A percentile compares a stretch with the other conserved stretches of the same genome.
phyloP scores from a whole-genome alignment of 2,797 vertebrate genomes.

The Gymnodraco acuticeps region DNA sequence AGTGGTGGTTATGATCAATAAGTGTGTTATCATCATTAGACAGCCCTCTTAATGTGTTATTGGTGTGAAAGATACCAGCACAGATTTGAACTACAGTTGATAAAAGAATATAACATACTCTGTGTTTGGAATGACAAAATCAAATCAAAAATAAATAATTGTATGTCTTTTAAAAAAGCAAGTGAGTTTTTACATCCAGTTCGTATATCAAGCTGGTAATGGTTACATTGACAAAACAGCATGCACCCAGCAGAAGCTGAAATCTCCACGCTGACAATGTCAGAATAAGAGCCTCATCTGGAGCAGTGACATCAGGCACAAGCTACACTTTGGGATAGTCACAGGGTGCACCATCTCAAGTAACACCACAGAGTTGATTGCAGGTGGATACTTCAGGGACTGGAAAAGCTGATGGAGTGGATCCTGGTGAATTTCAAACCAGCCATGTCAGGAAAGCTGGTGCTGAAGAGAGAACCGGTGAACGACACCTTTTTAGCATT shows the following conservation, averaged over 20 bases:
- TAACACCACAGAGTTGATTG: background rate
- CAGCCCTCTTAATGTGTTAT: slow-evolving; percentile 17
- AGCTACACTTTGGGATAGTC: background rate
- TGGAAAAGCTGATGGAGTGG: slow-evolving; percentile 6
- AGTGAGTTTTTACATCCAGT: background rate
- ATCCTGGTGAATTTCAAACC: background rate
- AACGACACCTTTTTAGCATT: background rate
- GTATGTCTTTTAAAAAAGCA: background rate
- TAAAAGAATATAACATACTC: background rate
- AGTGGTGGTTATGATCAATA: slow-evolving; percentile 17
- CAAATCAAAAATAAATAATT: background rate
- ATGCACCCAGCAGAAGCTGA: background rate
- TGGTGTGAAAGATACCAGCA: slow-evolving; percentile 20
- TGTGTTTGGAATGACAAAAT: background rate
- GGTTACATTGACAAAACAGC: background rate
- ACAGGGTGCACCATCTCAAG: background rate
- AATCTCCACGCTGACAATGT: background rate
- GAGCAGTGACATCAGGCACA: background rate
- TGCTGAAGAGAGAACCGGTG: background rate
- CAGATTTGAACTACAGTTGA: slow-evolving; percentile 4
- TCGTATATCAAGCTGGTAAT: background rate
- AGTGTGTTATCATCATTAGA: slow-evolving; percentile 14
- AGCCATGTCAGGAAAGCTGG: background rate
- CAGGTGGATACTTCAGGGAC: background rate
- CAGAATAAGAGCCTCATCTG: background rate